Conservation (phyloP, 1,140 invertebrate genomes). For the Drosophila nasuta region DNA sequence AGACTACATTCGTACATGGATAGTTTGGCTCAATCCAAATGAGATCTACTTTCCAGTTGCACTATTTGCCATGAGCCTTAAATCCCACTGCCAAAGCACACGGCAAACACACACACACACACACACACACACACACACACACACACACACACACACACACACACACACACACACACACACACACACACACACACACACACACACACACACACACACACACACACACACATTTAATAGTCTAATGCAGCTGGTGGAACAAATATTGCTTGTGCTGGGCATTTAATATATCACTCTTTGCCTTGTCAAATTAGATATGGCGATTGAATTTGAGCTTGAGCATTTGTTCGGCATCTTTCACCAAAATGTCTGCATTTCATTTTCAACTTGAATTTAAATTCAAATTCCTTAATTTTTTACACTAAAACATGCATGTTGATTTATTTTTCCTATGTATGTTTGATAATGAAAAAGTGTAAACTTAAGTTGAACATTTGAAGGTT, state of each 20-base stretch:
- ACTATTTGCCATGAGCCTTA: conserved; percentile 15
- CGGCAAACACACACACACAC: not conserved
- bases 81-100: conserved; percentile 6
- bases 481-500: too few species aligned
- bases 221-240: too few species aligned
- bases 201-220: not conserved
- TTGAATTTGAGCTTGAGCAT: not conserved
- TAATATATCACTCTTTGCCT: not conserved
- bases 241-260: not conserved
- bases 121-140: too few species aligned
- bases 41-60: conserved; percentile 6
- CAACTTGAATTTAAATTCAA: too few species aligned
- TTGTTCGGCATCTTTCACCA: not conserved
- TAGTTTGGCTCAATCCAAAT: conserved; percentile 6
- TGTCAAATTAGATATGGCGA: conserved; percentile 3
- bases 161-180: conserved; percentile 3
- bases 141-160: not conserved
- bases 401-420: too few species aligned
- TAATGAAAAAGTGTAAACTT: too few species aligned
- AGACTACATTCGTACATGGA: too few species aligned
- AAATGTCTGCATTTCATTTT: not conserved
- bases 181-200: not conserved
- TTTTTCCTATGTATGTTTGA: too few species aligned
- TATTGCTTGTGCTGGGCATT: not conserved
- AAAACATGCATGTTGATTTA: too few species aligned